phyloP scores from a whole-genome alignment of 1,140 invertebrate genomes.

The Saccostrea glomerata region DNA sequence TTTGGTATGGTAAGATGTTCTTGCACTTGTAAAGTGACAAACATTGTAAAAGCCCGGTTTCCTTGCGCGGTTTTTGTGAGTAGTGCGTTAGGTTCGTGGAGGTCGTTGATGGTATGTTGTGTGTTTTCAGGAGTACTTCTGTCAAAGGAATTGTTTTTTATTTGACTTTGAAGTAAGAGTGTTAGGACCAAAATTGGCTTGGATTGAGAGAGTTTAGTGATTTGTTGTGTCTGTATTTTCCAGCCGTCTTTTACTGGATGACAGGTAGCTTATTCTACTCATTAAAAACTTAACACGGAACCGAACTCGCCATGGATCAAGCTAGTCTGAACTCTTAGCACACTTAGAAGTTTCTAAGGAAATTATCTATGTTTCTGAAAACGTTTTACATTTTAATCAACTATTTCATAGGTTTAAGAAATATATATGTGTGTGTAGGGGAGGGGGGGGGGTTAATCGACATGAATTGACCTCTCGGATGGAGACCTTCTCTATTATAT shows the following conservation, averaged over 20 bases:
- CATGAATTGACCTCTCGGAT: background rate
- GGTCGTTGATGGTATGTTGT: background rate
- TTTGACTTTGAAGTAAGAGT: constrained; percentile 22
- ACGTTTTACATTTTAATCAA: background rate
- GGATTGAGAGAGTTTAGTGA: background rate
- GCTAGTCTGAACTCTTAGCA: background rate
- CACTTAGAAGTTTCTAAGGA: constrained; percentile 8
- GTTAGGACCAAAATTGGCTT: background rate
- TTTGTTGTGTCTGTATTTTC: constrained; percentile 28
- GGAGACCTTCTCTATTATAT: background rate
- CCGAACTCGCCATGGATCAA: background rate
- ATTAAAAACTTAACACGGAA: constrained; percentile 26
- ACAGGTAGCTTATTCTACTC: background rate
- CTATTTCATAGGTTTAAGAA: background rate
- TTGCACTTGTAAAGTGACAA: constrained; percentile 26
- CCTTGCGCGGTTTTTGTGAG: background rate
- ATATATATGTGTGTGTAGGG: background rate
- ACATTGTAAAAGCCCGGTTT: constrained; percentile 8
- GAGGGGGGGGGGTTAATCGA: background rate
- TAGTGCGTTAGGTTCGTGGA: constrained; percentile 11
- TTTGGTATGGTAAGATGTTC: constrained; percentile 32
- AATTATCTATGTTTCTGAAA: constrained; percentile 18
- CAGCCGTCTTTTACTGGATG: background rate
- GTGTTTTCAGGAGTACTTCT: background rate
- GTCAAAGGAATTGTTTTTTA: background rate